These are phyloP conservation scores for Anser brachyrhynchus DNA, from an alignment of 2,113 vertebrate genomes.

Conservation along the genomic window DNA sequence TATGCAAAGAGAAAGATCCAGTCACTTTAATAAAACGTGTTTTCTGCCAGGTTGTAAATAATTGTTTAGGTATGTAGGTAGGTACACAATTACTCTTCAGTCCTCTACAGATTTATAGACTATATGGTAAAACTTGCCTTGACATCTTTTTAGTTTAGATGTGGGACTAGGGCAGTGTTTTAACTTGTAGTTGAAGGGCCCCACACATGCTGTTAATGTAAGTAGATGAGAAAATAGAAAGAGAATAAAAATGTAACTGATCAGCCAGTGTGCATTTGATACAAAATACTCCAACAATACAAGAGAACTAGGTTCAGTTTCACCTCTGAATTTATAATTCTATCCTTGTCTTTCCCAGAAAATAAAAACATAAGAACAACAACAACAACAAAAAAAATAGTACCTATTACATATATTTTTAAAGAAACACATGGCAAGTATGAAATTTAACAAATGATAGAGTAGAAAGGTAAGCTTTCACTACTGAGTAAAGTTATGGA, in stretches of 20 bases:
- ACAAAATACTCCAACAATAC: neutral
- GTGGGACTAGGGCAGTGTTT: neutral
- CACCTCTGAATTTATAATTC: neutral
- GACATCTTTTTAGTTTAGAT: neutral
- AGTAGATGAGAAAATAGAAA: neutral
- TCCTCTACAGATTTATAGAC: neutral
- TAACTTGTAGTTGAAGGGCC: neutral
- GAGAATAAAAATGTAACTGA: neutral
- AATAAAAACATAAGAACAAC: neutral
- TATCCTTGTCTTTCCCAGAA: neutral
- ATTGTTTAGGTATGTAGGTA: neutral
- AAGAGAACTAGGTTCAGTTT: neutral
- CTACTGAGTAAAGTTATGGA: neutral
- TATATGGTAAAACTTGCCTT: neutral
- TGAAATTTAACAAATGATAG: neutral
- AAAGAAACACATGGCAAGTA: neutral
- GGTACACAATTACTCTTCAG: neutral
- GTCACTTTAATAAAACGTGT: neutral
- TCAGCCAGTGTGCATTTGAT: neutral
- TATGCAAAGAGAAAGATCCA: neutral
- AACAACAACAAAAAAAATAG: neutral
- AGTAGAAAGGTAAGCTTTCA: neutral
- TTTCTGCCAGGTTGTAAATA: neutral
- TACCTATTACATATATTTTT: neutral
- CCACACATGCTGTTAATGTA: fast-evolving